Evolutionary conservation across 2,797 vertebrate species (phyloP).

Genomic region (Phataginus tetradactyla): DNA sequence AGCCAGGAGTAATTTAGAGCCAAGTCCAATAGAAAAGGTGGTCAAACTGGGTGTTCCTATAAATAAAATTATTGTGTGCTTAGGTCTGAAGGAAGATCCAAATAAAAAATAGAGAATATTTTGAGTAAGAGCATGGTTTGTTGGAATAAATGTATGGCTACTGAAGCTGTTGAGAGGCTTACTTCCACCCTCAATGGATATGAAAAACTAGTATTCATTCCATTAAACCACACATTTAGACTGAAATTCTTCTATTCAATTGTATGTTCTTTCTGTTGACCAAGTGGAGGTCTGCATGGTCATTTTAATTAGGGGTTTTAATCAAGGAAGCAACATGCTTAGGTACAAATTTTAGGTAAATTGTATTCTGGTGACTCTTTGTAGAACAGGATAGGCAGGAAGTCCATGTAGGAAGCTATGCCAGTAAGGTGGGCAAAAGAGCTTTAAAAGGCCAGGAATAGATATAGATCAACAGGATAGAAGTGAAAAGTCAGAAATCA

Average conservation of each 20-base stretch:
- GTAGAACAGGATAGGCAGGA: not conserved
- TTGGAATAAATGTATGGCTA: not conserved
- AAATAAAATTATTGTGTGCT: not conserved
- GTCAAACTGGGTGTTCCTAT: not conserved
- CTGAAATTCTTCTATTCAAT: not conserved
- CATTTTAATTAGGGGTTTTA: not conserved
- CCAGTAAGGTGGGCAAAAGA: not conserved
- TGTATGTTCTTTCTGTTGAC: not conserved
- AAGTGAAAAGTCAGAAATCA: slow-evolving; percentile 26
- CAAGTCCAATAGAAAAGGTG: not conserved
- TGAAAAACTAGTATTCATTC: not conserved
- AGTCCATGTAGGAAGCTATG: not conserved
- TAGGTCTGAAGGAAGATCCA: not conserved
- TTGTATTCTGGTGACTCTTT: not conserved
- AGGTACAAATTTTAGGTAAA: not conserved
- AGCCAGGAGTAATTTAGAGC: not conserved
- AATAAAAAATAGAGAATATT: not conserved
- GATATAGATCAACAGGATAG: not conserved
- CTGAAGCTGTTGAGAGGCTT: not conserved
- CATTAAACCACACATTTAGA: not conserved
- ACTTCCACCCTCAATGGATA: not conserved
- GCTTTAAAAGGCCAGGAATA: not conserved
- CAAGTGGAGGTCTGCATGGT: not conserved
- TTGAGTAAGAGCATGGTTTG: not conserved
- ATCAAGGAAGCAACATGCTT: not conserved